Evolutionary conservation across 2,888 invertebrate genomes (phyloP).

Genomic region (Corbicula japonica): DNA sequence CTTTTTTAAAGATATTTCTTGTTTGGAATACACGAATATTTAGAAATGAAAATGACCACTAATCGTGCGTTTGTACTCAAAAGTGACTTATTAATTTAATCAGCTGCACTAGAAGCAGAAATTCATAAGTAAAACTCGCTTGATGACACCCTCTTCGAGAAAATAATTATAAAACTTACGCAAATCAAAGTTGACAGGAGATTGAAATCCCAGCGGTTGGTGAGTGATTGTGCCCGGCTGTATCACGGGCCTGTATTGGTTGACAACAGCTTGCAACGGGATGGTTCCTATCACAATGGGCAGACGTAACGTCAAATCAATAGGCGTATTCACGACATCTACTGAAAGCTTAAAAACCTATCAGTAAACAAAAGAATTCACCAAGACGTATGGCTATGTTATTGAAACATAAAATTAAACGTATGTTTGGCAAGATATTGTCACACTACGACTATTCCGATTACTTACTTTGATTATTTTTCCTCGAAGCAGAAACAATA

Average conservation of each 20-base stretch:
- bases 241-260: conserved; percentile 49
- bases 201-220: conserved; percentile 47
- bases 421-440: neutral
- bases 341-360: conserved; percentile 50
- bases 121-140: neutral
- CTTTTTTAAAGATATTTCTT: neutral
- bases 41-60: neutral
- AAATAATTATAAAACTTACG: conserved; percentile 35
- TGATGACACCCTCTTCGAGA: neutral
- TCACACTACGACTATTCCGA: neutral
- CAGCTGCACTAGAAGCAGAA: neutral
- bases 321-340: conserved; percentile 64
- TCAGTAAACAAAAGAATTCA: neutral
- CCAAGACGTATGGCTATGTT: neutral
- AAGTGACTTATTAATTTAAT: neutral
- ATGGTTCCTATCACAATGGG: conserved; percentile 59
- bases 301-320: conserved; percentile 56
- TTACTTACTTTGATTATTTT: neutral
- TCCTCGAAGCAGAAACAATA: neutral
- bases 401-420: neutral
- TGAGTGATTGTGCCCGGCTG: conserved; percentile 41
- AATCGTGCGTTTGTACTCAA: neutral
- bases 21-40: neutral
- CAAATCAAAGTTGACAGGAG: conserved; percentile 42
- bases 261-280: conserved; percentile 52